These are phyloP conservation scores for Thaumetopoea pityocampa DNA, from an alignment of 1,140 invertebrate genomes.

Conservation along the genomic window DNA sequence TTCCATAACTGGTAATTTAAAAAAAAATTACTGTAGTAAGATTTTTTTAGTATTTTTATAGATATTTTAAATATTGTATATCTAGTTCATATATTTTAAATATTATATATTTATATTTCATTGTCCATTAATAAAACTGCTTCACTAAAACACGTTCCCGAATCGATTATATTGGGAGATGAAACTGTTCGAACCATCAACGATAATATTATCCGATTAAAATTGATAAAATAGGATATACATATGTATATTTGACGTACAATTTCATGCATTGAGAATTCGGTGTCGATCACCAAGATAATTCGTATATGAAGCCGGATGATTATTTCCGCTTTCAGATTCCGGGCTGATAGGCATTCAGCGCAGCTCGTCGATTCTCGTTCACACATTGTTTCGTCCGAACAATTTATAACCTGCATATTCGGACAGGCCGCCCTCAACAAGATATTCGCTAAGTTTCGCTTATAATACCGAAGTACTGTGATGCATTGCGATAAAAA, in stretches of 20 bases:
- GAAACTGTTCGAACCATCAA: constrained; percentile 8
- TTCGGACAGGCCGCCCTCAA: constrained; percentile 17
- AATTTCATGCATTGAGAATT: constrained; percentile 34
- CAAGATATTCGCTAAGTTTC: constrained; percentile 23
- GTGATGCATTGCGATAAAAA: constrained; percentile 18
- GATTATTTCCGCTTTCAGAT: constrained; percentile 39
- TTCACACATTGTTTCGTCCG: constrained; percentile 22
- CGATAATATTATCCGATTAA: constrained; percentile 14
- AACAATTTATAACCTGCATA: constrained; percentile 31
- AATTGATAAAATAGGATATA: constrained; percentile 11
- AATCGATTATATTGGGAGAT: constrained; percentile 10
- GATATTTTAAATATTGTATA: no score
- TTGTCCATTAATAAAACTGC: constrained; percentile 9
- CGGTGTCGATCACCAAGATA: constrained; percentile 33
- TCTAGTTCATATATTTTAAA: no score
- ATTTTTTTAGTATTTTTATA: no score
- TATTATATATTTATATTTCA: no score
- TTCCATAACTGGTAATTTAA: no score
- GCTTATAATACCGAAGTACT: constrained; percentile 7
- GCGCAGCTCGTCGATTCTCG: constrained; percentile 4
- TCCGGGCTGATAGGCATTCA: constrained; percentile 28
- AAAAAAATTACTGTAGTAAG: no score
- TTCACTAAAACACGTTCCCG: constrained; percentile 2
- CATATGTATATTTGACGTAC: constrained; percentile 21
- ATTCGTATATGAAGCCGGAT: constrained; percentile 35